Evolutionary conservation across 2,113 vertebrate genomes (phyloP).

Genomic region (Equus quagga): DNA sequence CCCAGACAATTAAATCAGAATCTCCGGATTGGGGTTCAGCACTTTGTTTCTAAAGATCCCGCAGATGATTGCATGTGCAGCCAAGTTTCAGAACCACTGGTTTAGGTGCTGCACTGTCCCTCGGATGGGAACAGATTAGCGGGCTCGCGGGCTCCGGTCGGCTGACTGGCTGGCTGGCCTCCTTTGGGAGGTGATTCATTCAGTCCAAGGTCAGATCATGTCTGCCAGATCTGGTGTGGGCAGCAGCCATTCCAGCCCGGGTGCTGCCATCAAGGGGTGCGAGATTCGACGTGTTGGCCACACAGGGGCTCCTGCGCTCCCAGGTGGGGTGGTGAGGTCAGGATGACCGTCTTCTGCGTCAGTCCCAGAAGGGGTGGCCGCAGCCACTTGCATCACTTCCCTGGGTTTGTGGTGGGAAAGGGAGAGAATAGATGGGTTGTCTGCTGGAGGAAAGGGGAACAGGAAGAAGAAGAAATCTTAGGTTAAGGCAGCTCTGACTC

Average conservation of each 20-base stretch:
- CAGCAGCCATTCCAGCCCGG: neutral
- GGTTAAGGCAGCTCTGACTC: neutral
- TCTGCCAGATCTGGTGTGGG: conserved; percentile 7
- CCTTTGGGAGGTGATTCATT: conserved; percentile 50
- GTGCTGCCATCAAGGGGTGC: neutral
- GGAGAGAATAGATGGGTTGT: conserved; percentile 3
- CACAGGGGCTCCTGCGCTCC: neutral
- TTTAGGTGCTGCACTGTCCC: neutral
- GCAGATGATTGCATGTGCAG: neutral
- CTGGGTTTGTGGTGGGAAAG: conserved; percentile 11
- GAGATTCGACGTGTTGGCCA: neutral
- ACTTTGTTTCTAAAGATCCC: neutral
- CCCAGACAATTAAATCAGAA: neutral
- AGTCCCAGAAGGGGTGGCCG: neutral
- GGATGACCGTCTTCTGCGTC: neutral
- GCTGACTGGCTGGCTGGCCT: neutral
- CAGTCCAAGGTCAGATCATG: neutral
- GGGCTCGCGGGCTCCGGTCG: neutral
- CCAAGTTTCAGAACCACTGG: neutral
- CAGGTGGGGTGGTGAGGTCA: neutral
- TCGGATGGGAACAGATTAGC: neutral
- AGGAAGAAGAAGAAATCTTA: conserved; percentile 46
- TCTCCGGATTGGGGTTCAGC: neutral
- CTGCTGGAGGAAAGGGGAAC: conserved; percentile 70
- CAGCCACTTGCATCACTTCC: conserved; percentile 53